phyloP scores from a whole-genome alignment of 2,797 vertebrate species.

The Sparidentex hasta region DNA sequence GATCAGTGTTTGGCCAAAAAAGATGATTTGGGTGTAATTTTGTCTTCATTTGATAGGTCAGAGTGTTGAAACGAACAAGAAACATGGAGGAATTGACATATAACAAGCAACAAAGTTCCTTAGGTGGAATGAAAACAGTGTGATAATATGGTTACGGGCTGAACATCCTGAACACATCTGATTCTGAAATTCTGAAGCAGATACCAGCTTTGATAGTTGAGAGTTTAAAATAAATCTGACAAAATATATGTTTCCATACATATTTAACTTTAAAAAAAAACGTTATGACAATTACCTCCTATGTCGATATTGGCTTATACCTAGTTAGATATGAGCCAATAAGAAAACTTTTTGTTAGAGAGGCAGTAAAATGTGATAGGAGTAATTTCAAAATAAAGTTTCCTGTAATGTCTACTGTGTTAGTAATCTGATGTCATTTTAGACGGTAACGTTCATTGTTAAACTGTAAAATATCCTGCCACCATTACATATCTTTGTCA shows the following conservation, averaged over 20 bases:
- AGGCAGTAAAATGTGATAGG: too few relatives aligned
- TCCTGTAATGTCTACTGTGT: too few relatives aligned
- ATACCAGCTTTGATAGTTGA: background rate
- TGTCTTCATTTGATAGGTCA: background rate
- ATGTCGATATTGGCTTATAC: too few relatives aligned
- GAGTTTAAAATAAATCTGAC: background rate
- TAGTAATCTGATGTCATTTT: too few relatives aligned
- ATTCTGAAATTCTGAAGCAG: background rate
- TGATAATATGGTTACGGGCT: background rate
- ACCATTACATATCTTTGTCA: too few relatives aligned
- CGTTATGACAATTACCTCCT: background rate
- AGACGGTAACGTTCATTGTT: too few relatives aligned
- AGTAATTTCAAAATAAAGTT: too few relatives aligned
- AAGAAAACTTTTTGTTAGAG: too few relatives aligned
- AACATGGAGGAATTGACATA: background rate
- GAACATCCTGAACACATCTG: background rate
- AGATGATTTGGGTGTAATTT: background rate
- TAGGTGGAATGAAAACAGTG: background rate
- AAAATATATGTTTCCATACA: background rate
- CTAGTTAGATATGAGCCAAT: too few relatives aligned
- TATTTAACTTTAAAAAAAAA: background rate
- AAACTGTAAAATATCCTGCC: too few relatives aligned
- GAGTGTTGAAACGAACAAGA: background rate
- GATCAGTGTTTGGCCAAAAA: too few relatives aligned
- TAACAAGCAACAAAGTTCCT: background rate